Evolutionary conservation across 2,113 vertebrate genomes (phyloP).

Genomic region (Anhinga rufa): DNA sequence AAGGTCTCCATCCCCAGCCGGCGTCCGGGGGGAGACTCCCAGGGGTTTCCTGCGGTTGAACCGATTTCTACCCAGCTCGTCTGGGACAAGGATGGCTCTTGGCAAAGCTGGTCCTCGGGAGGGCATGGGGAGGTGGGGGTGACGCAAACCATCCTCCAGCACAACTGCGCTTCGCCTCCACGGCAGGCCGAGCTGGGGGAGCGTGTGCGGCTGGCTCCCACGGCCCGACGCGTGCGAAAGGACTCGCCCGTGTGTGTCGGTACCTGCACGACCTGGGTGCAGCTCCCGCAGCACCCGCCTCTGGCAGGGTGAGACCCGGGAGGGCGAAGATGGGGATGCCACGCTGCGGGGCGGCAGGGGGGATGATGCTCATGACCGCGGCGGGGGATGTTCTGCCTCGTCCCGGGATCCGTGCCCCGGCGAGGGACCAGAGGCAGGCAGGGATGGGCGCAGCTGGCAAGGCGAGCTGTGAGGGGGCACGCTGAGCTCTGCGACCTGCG

Average conservation of each 20-base stretch:
- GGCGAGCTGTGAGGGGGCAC: not conserved
- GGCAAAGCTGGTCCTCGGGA: no score
- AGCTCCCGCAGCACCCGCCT: not conserved
- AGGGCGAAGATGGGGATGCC: not conserved
- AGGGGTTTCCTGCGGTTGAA: not conserved
- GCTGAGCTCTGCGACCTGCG: not conserved
- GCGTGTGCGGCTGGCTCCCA: fast-evolving
- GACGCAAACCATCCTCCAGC: no score
- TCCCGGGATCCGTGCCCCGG: not conserved
- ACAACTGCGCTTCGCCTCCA: fast-evolving
- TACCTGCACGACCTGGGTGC: not conserved
- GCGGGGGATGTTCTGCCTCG: not conserved
- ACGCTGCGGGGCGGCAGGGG: no score
- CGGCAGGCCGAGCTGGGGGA: not conserved
- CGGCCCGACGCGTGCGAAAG: not conserved
- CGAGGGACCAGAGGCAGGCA: not conserved
- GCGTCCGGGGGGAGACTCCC: not conserved
- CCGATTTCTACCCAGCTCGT: fast-evolving
- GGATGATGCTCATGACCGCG: fast-evolving
- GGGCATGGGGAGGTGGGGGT: not conserved
- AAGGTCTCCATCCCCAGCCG: not conserved
- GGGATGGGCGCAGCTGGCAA: not conserved
- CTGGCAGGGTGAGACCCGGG: not conserved
- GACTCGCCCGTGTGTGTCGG: not conserved
- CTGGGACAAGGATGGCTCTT: not conserved